Evolutionary conservation across 37 sponge, comb jelly and placozoan genomes (phyloP).

Genomic region (Hormiphora californensis): DNA sequence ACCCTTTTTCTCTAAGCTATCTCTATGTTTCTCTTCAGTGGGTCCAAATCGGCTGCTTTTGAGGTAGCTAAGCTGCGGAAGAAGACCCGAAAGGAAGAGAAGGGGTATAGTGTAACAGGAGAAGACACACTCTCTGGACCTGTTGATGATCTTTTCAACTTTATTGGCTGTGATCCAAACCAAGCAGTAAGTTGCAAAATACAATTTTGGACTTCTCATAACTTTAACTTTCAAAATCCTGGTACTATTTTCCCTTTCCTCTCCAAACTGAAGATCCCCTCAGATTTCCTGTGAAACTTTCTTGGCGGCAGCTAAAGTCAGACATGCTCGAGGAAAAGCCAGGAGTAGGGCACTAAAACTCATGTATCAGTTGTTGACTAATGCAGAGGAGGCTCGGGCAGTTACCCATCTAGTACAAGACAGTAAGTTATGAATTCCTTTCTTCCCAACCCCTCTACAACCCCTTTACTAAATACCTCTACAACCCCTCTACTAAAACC

Average conservation of each 20-base stretch:
- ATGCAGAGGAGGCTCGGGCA: slow-evolving; percentile 42
- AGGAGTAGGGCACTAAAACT: slow-evolving; percentile 68
- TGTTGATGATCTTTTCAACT: slow-evolving; percentile 70
- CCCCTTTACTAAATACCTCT: too few species aligned
- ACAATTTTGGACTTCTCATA: neutral
- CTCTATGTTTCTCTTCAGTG: too few species aligned
- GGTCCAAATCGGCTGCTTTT: neutral
- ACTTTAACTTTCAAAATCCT: neutral
- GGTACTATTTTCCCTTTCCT: neutral
- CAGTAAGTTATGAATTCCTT: neutral
- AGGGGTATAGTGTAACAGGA: neutral
- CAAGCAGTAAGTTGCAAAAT: slow-evolving; percentile 61
- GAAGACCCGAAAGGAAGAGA: neutral
- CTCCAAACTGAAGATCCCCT: neutral
- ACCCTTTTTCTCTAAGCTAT: too few species aligned
- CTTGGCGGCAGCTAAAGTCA: slow-evolving; percentile 66
- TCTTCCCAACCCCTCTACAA: too few species aligned
- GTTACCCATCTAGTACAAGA: slow-evolving; percentile 66
- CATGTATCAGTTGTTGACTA: slow-evolving; percentile 70
- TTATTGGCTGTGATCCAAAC: slow-evolving; percentile 74
- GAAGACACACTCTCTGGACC: neutral
- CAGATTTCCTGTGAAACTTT: slow-evolving; percentile 72
- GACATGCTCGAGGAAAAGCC: slow-evolving; percentile 65
- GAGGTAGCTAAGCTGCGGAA: neutral
- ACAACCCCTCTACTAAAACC: too few species aligned